Percentiles rank a stretch among this genome's conserved stretches.
phyloP scores from a whole-genome alignment of 2,888 invertebrate genomes.

The Crematogaster levior region DNA sequence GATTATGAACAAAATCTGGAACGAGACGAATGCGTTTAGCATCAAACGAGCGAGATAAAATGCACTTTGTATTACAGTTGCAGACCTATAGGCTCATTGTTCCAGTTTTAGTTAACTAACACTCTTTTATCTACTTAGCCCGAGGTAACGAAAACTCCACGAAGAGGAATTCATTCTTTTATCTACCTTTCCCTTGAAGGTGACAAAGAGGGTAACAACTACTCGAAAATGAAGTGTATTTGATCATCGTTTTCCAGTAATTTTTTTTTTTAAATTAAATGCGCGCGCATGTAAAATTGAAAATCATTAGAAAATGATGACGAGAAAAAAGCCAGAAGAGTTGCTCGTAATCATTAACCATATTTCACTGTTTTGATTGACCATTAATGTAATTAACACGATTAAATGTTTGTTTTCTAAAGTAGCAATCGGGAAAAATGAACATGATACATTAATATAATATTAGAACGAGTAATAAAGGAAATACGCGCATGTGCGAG shows the following conservation, averaged over 20 bases:
- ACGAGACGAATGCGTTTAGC: constrained; percentile 3
- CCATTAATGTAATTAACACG: constrained; percentile 18
- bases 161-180: constrained; percentile 25
- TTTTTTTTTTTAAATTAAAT: constrained; percentile 24
- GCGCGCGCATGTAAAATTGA: not conserved
- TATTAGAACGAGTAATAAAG: not conserved
- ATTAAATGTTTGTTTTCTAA: constrained; percentile 28
- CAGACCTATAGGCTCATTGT: constrained; percentile 12
- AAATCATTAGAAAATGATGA: constrained; percentile 28
- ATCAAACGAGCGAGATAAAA: constrained; percentile 28
- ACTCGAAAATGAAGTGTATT: constrained; percentile 21
- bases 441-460: constrained; percentile 4
- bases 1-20: constrained; percentile 34
- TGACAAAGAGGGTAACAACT: constrained; percentile 14
- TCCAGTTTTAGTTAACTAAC: constrained; percentile 38
- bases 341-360: not conserved
- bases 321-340: not conserved
- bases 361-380: constrained; percentile 5
- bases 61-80: not conserved
- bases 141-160: constrained; percentile 31
- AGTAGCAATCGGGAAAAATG: not conserved
- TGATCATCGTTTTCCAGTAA: constrained; percentile 18
- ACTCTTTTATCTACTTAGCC: constrained; percentile 22
- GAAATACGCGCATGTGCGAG: no score
- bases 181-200: not conserved